Percentiles rank a stretch among this genome's conserved stretches.
phyloP scores from a whole-genome alignment of 2,888 invertebrate species.

The Napeogenes inachia region DNA sequence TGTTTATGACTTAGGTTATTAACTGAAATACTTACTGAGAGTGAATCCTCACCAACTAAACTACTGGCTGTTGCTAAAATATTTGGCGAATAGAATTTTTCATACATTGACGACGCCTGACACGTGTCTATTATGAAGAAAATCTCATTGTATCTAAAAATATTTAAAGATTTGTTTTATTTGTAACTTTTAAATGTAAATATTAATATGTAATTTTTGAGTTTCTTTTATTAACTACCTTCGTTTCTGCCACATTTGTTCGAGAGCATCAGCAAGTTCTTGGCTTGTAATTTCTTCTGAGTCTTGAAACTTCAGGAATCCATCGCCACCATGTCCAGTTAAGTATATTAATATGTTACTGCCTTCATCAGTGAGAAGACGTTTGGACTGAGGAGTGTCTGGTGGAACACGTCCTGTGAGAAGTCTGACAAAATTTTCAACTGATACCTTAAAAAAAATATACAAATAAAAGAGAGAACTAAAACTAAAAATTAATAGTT shows the following conservation, averaged over 20 bases:
- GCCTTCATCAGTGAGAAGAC: slow-evolving; percentile 95
- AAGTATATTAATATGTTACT: slow-evolving; percentile 98
- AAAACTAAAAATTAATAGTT: no score
- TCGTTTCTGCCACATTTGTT: slow-evolving; percentile 99
- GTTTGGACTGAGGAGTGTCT: slow-evolving; percentile 96
- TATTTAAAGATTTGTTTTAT: background rate
- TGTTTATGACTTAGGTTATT: no score
- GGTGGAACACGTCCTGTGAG: slow-evolving; percentile 95
- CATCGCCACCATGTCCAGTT: slow-evolving; percentile 98
- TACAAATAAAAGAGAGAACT: background rate
- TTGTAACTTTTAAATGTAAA: no score
- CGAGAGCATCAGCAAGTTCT: slow-evolving; percentile 98
- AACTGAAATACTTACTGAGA: slow-evolving; percentile 82
- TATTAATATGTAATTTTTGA: background rate
- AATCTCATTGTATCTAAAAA: slow-evolving; percentile 94
- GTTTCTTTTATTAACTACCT: slow-evolving; percentile 72
- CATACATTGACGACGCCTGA: slow-evolving; percentile 99
- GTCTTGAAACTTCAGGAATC: slow-evolving; percentile 99
- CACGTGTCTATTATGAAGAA: slow-evolving; percentile 99
- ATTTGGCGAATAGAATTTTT: slow-evolving; percentile 98
- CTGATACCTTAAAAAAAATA: slow-evolving; percentile 84
- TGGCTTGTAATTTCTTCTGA: slow-evolving; percentile 99
- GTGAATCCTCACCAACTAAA: slow-evolving; percentile 98
- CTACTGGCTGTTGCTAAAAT: slow-evolving; percentile 98
- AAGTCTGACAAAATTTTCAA: slow-evolving; percentile 98